phyloP scores from a whole-genome alignment of 2,113 vertebrate species.

The Hypanus sabinus region DNA sequence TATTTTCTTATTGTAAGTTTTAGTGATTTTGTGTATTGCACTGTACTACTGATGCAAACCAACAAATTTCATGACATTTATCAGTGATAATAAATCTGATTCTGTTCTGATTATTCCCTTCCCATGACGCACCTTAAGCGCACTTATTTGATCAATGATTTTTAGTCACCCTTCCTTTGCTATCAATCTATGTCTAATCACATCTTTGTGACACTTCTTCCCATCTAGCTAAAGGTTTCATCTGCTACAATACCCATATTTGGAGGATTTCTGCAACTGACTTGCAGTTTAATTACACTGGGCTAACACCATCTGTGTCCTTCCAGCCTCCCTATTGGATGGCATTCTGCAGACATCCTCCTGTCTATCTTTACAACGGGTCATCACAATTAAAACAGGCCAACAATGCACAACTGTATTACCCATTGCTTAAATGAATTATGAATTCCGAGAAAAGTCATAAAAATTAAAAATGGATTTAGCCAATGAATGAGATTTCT shows the following conservation, averaged over 20 bases:
- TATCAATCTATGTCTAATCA: not conserved
- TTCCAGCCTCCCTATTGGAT: not conserved
- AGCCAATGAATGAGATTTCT: not conserved
- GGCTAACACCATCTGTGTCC: not conserved
- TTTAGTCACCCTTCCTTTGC: not conserved
- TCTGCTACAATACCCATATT: not conserved
- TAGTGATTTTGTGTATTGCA: no score
- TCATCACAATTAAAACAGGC: not conserved
- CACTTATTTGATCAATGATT: not conserved
- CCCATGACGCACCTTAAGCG: not conserved
- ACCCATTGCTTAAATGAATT: not conserved
- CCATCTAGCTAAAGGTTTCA: not conserved
- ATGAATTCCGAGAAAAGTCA: not conserved
- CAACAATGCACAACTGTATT: not conserved
- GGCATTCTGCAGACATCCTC: conserved; percentile 3
- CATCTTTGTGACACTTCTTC: not conserved
- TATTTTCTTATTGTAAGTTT: no score
- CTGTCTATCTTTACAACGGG: not conserved
- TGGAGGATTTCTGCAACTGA: not conserved
- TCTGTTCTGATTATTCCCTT: not conserved
- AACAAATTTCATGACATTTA: no score
- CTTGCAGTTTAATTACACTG: not conserved
- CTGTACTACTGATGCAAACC: no score
- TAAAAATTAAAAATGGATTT: not conserved
- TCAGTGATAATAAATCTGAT: no score